These are phyloP conservation scores for Phoronis australis DNA, from an alignment of 2,888 invertebrate species.

Conservation along the genomic window DNA sequence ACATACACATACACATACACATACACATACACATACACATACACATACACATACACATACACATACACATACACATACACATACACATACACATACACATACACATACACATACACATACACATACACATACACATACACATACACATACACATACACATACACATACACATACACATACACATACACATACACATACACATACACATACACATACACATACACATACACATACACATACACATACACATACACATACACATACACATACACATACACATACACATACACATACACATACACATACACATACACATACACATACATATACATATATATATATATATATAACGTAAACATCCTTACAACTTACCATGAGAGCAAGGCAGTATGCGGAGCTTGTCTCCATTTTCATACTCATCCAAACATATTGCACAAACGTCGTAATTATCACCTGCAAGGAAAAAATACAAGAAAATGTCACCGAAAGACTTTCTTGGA, in stretches of 20 bases:
- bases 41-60: neutral
- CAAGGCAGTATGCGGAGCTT: constrained; percentile 90
- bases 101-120: neutral
- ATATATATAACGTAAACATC: neutral
- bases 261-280: neutral
- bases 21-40: neutral
- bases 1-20: neutral
- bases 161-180: neutral
- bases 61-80: neutral
- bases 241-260: neutral
- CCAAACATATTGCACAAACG: constrained; percentile 96
- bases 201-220: neutral
- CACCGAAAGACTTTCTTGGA: too few relatives aligned
- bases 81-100: neutral
- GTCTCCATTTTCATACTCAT: constrained; percentile 94
- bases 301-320: too few relatives aligned
- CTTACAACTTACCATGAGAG: constrained; percentile 71
- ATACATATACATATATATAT: neutral
- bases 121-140: neutral
- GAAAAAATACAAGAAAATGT: too few relatives aligned
- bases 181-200: neutral
- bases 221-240: neutral
- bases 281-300: too few relatives aligned
- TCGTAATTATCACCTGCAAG: constrained; percentile 78
- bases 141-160: neutral